These are phyloP conservation scores for Delichon dasypus DNA, from an alignment of 2,797 vertebrate genomes.

Conservation along the genomic window DNA sequence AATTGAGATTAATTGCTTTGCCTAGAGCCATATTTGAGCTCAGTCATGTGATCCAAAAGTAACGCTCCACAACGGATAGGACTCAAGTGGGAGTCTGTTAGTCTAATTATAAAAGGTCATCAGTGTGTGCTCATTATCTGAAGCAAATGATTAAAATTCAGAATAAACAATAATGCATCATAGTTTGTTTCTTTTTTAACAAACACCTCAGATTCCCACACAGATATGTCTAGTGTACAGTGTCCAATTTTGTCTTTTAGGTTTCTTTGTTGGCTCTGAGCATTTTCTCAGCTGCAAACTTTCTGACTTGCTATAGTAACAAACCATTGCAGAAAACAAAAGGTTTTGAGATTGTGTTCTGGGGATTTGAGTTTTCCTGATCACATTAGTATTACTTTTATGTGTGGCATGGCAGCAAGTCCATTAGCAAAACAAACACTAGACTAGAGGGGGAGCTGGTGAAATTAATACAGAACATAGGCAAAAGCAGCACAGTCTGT, in stretches of 20 bases:
- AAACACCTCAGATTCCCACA: background rate
- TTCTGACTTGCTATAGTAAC: background rate
- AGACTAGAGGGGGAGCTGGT: background rate
- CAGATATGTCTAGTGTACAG: background rate
- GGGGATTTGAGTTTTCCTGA: slow-evolving; percentile 60
- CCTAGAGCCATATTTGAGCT: background rate
- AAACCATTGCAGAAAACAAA: background rate
- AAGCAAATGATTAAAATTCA: background rate
- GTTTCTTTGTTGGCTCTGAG: background rate
- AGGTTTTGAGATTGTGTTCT: background rate
- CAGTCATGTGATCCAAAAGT: background rate
- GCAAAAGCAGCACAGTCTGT: background rate
- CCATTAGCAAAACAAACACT: slow-evolving; percentile 46
- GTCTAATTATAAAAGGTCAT: background rate
- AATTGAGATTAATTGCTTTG: slow-evolving; percentile 16
- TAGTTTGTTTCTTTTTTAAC: background rate
- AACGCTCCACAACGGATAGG: background rate
- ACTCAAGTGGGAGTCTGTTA: background rate
- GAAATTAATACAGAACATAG: background rate
- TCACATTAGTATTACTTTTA: slow-evolving; percentile 39
- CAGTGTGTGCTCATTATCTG: background rate
- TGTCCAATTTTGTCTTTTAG: background rate
- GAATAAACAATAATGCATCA: background rate
- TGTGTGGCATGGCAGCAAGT: background rate
- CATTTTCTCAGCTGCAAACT: background rate